Evolutionary conservation across 2,113 vertebrate species (phyloP).

Genomic region (Lophura nycthemera): DNA sequence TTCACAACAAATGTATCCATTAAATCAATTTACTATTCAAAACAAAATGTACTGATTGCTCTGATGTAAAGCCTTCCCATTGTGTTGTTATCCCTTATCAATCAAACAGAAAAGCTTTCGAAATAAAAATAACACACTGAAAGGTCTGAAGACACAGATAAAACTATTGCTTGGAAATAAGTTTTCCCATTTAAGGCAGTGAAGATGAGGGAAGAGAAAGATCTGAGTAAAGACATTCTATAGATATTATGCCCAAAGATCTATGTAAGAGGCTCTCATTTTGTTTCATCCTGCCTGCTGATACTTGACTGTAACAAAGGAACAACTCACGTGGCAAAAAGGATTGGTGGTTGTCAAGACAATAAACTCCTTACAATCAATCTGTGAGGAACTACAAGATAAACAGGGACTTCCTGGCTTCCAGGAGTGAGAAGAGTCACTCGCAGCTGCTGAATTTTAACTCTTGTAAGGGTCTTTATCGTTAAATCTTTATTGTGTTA

Average conservation of each 20-base stretch:
- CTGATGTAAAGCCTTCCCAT: not conserved
- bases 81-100: not conserved
- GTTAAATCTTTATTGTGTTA: not conserved
- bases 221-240: not conserved
- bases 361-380: not conserved
- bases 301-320: not conserved
- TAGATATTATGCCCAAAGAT: not conserved
- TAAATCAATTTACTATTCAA: not conserved
- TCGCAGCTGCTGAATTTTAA: not conserved
- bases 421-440: not conserved
- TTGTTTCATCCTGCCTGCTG: not conserved
- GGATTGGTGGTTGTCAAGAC: not conserved
- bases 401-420: not conserved
- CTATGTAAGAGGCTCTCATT: not conserved
- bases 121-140: not conserved
- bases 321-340: not conserved
- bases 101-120: not conserved
- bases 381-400: not conserved
- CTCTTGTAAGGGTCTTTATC: not conserved
- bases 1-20: fast-evolving
- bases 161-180: not conserved
- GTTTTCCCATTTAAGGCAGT: not conserved
- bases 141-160: not conserved
- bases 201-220: not conserved
- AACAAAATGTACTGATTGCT: not conserved